Base-by-base conservation (phyloP, 2,888 invertebrate species). In the Tenthredo mesomela region DNA sequence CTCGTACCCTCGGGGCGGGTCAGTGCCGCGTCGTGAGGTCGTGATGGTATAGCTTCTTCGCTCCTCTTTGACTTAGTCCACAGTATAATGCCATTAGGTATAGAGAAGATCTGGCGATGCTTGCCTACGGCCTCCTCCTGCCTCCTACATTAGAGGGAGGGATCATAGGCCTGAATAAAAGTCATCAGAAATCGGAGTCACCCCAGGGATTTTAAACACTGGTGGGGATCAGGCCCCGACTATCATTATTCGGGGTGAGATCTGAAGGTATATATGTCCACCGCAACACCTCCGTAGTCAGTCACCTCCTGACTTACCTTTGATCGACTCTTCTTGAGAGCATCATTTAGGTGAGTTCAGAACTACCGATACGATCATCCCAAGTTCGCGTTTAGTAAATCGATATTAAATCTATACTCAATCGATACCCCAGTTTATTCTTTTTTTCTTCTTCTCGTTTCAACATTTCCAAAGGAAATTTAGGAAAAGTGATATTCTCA, bases 221-320 rank as follows among this genome's bases (percentile, higher is more conserved):
- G 85, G 85, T 86, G 86, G 85, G 86, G 86, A 85, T 54, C 78
- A 58, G 65, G 43, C 58, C 47, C 70, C 33, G 84, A 85, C 85
- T 84, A 86, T 84, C 84, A 77, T 84, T 85, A 85, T 77, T 87
- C 88, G 89, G 91, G 91, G 90, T 90, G 89, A 88, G 89, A 89
- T 88, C 88, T 82, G 29, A 89, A 90, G 90, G 90, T 92, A 92
- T 92, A 92, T 92, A 92, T 91, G 89, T 88, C 91, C 91, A 89
- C 89, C 87, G 89, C 88, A 88, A 90, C 89, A 91, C 89, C 89
- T 91, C 89, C 89, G 89, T 89, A 91, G 91, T 91, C 92, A 92
- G 92, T 92, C 91, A 91, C 89, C 90, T 89, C 89, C 91, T 90
- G 92, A 89, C 91, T 92, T 91, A 89, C 88, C 90, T 89, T 88